These are phyloP conservation scores for Emys orbicularis DNA, from an alignment of 2,797 vertebrate genomes.

Conservation along the genomic window DNA sequence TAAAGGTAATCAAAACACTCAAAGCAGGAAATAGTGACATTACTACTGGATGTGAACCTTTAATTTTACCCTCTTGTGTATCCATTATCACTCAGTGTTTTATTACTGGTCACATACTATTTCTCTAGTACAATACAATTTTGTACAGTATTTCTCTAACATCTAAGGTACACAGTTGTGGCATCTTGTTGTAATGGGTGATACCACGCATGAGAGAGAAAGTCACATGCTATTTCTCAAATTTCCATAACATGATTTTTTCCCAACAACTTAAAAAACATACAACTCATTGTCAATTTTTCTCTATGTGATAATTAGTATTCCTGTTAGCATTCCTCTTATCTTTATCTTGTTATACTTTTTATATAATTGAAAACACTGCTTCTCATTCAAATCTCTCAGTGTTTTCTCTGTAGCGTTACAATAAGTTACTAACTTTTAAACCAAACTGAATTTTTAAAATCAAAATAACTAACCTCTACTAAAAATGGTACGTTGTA, in stretches of 20 bases:
- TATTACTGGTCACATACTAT: not conserved
- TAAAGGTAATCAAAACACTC: not conserved
- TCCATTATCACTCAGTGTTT: not conserved
- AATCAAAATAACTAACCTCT: slow-evolving; percentile 51
- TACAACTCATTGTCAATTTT: slow-evolving; percentile 50
- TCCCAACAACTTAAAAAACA: not conserved
- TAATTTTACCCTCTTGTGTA: not conserved
- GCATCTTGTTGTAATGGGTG: not conserved
- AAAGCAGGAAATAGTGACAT: not conserved
- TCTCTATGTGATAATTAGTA: slow-evolving; percentile 35
- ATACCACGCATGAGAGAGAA: not conserved
- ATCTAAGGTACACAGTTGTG: not conserved
- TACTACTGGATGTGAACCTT: not conserved
- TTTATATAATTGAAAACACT: slow-evolving; percentile 53
- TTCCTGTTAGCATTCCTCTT: slow-evolving; percentile 37
- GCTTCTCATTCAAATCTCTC: slow-evolving; percentile 65
- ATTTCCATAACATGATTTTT: slow-evolving; percentile 15
- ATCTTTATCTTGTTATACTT: slow-evolving; percentile 2
- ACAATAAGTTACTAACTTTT: slow-evolving; percentile 50
- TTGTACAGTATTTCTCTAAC: not conserved
- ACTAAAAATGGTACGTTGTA: slow-evolving; percentile 23
- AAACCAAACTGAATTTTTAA: slow-evolving; percentile 44
- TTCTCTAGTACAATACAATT: not conserved
- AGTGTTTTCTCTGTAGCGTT: slow-evolving; percentile 30
- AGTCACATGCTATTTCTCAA: slow-evolving; percentile 12